Evolutionary conservation across 1,140 invertebrate species (phyloP), one percentile per base, ranked within the genome.

Genomic region (Hycleus phaleratus): DNA sequence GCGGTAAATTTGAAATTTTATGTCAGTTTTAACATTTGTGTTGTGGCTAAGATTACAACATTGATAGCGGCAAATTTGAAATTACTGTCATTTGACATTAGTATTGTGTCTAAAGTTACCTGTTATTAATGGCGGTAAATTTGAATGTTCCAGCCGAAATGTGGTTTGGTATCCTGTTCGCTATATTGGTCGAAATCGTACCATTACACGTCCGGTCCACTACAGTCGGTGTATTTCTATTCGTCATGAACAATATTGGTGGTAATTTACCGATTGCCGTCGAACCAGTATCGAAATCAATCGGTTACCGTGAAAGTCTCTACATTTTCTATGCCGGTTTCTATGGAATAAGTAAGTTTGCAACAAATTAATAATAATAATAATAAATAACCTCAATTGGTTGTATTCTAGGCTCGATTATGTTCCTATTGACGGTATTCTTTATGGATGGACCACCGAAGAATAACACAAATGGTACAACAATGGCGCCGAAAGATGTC

Each of bases 171-270:
- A 92, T 94, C 57, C 82, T 93, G 3, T 93, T 93, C 68, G 90
- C 90, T 10, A 87, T 93, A 63, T 78, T 94, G 3, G 88, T 94
- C 2, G 91, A 93, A 75, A 88, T 93, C 58, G 90, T 93, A 6
- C 90, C 90, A 1, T 57, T 90, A 10, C 81, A 84, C 2, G 80
- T 92, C 5, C 78, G 90, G 39, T 92, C 90, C 8, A 91, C 89
- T 3, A 87, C 87, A 1, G 84, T 94, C 3, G 91, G 89, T 0
- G 80, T 93, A 2, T 93, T 92, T 67, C 76, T 94, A 2, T 93
- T 94, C 71, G 86, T 93, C 0, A 93, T 93, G 88, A 94, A 93
- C 74, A 93, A 93, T 72, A 83, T 93, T 56, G 91, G 90, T n/a
- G 91, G 91, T n/a, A 93, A 93, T 73, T 75, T 93, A 53, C 91